Evolutionary conservation across 1,140 invertebrate species (phyloP).

Genomic region (Bursaphelenchus mucronatus): DNA sequence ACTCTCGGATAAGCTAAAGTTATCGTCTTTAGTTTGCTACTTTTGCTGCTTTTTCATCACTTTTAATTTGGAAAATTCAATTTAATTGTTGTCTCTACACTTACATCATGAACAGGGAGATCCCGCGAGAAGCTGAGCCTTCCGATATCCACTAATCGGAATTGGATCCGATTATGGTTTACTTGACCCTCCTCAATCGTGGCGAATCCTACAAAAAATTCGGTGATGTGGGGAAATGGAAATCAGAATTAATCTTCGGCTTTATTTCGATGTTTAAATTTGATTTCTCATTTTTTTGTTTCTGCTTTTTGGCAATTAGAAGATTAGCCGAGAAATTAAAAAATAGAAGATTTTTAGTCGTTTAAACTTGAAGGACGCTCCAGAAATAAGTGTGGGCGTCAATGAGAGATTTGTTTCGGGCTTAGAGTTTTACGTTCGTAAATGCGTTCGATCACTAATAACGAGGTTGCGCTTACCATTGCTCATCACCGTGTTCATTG

Average conservation of each 20-base stretch:
- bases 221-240: constrained; percentile 51
- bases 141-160: constrained; percentile 56
- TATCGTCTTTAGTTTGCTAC: background rate
- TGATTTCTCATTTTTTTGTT: constrained; percentile 18
- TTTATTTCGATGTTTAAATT: too few relatives aligned
- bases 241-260: too few relatives aligned
- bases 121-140: constrained; percentile 57
- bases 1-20: constrained; percentile 40
- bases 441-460: background rate
- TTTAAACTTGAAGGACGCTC: too few relatives aligned
- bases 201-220: constrained; percentile 60
- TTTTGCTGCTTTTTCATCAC: background rate
- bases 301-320: constrained; percentile 26
- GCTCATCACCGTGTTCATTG: constrained; percentile 57
- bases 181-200: constrained; percentile 56
- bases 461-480: constrained; percentile 39
- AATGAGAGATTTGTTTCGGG: constrained; percentile 1
- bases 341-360: too few relatives aligned
- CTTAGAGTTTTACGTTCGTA: too few relatives aligned
- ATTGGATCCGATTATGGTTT: constrained; percentile 34
- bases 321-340: too few relatives aligned
- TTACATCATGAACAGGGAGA: constrained; percentile 60
- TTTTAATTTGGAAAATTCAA: too few relatives aligned
- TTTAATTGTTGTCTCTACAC: constrained; percentile 15
- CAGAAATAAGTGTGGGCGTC: background rate